These are phyloP conservation scores for Plotosus lineatus DNA, from an alignment of 2,113 vertebrate genomes.

Conservation along the genomic window DNA sequence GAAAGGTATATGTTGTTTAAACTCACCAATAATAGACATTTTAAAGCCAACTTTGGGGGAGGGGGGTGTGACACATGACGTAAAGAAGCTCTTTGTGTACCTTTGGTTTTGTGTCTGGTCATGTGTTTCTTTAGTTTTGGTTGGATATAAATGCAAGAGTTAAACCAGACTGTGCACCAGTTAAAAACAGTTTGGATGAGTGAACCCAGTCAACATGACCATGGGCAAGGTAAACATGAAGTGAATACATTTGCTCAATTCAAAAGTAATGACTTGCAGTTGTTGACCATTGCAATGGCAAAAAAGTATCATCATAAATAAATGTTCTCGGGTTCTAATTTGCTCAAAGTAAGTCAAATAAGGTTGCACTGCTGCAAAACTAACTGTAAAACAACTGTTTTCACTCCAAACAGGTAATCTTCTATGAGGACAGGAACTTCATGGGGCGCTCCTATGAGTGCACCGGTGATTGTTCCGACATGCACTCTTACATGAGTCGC, in stretches of 20 bases:
- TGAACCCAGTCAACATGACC: background rate
- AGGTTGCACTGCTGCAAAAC: background rate
- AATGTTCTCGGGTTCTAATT: background rate
- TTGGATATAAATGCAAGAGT: conserved; percentile 22
- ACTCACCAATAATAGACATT: background rate
- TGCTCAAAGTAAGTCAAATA: background rate
- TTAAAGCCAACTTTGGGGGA: background rate
- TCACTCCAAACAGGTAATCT: conserved; percentile 10
- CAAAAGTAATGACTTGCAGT: background rate
- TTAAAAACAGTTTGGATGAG: background rate
- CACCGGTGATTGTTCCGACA: too few species aligned
- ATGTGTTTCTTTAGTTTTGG: conserved; percentile 1
- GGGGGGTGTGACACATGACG: background rate
- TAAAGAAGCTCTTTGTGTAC: background rate
- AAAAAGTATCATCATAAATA: background rate
- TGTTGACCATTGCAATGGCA: background rate
- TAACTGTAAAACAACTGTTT: background rate
- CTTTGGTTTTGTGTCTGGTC: conserved; percentile 19
- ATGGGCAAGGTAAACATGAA: conserved; percentile 8
- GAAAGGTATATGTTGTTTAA: background rate
- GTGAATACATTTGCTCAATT: background rate
- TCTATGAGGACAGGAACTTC: conserved; percentile 39
- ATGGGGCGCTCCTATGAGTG: conserved; percentile 32
- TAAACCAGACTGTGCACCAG: conserved; percentile 13
- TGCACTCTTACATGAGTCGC: conserved; percentile 35